phyloP scores from a whole-genome alignment of 2,888 invertebrate species.

The Acrobasis repandana region DNA sequence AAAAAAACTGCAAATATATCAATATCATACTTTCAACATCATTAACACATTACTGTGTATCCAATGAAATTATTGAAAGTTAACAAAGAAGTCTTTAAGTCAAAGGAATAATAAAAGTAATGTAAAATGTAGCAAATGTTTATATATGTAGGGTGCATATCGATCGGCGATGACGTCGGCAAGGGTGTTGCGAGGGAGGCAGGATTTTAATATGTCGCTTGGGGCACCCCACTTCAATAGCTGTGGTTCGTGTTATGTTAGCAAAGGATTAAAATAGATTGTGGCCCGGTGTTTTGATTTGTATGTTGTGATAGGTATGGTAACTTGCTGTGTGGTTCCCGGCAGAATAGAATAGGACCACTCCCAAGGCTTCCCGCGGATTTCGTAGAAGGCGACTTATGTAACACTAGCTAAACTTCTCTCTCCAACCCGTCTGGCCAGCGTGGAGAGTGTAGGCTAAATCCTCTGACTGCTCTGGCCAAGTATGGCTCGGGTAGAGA shows the following conservation, averaged over 20 bases:
- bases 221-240: slow-evolving; percentile 33
- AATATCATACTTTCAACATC: neutral
- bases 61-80: slow-evolving; percentile 6
- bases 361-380: too few species aligned
- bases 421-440: too few species aligned
- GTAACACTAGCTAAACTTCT: too few species aligned
- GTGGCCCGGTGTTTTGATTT: neutral
- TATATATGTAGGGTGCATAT: slow-evolving; percentile 41
- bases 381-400: too few species aligned
- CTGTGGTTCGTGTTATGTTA: slow-evolving; percentile 16
- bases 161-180: slow-evolving; percentile 52
- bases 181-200: slow-evolving; percentile 29
- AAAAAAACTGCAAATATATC: too few species aligned
- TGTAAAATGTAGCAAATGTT: slow-evolving; percentile 20
- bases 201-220: slow-evolving; percentile 36
- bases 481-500: too few species aligned
- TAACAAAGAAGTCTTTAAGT: neutral
- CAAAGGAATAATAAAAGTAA: slow-evolving; percentile 7
- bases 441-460: too few species aligned
- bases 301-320: neutral
- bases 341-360: too few species aligned
- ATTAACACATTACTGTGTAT: neutral
- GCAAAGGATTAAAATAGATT: slow-evolving; percentile 7
- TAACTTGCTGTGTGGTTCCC: too few species aligned
- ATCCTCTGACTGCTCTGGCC: too few species aligned